phyloP scores from a whole-genome alignment of 92 coral and sea anemone species.

The Zoanthus sociatus region DNA sequence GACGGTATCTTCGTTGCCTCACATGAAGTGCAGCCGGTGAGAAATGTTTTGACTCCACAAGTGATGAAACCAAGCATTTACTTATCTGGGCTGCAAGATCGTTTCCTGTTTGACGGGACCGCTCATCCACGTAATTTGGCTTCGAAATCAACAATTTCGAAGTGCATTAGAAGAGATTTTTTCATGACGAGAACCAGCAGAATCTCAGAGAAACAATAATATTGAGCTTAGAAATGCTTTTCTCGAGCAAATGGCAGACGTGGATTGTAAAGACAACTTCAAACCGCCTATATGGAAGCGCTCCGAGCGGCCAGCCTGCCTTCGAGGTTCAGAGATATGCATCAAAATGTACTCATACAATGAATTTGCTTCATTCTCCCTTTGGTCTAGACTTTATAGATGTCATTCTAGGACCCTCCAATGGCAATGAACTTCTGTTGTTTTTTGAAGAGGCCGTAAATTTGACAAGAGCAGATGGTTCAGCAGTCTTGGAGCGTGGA shows the following conservation, averaged over 20 bases:
- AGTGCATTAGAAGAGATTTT: too few relatives aligned
- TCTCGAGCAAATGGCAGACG: slow-evolving; percentile 51
- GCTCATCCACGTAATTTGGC: too few relatives aligned
- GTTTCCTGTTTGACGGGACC: too few relatives aligned
- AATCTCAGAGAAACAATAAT: not conserved
- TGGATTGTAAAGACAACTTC: not conserved
- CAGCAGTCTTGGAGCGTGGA: slow-evolving; percentile 60
- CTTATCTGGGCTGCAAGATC: too few relatives aligned
- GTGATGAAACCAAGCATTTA: slow-evolving; percentile 44
- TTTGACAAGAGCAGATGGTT: slow-evolving; percentile 50
- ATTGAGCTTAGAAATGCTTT: slow-evolving; percentile 15
- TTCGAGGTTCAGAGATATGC: not conserved
- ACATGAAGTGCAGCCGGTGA: slow-evolving; percentile 10
- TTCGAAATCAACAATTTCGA: too few relatives aligned
- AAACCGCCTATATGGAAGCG: too few relatives aligned
- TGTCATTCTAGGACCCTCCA: not conserved
- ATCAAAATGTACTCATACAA: not conserved
- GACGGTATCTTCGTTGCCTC: slow-evolving; percentile 25
- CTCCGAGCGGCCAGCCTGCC: not conserved
- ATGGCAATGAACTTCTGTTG: slow-evolving; percentile 40
- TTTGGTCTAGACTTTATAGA: slow-evolving; percentile 39
- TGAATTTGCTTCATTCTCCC: not conserved
- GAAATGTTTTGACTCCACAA: too few relatives aligned
- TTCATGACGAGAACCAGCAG: slow-evolving; percentile 48
- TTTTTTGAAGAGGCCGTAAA: slow-evolving; percentile 65